Evolutionary conservation across 1,140 invertebrate genomes (phyloP), one percentile per base, ranked within the genome.

Genomic region (Zaprionus ghesquierei): DNA sequence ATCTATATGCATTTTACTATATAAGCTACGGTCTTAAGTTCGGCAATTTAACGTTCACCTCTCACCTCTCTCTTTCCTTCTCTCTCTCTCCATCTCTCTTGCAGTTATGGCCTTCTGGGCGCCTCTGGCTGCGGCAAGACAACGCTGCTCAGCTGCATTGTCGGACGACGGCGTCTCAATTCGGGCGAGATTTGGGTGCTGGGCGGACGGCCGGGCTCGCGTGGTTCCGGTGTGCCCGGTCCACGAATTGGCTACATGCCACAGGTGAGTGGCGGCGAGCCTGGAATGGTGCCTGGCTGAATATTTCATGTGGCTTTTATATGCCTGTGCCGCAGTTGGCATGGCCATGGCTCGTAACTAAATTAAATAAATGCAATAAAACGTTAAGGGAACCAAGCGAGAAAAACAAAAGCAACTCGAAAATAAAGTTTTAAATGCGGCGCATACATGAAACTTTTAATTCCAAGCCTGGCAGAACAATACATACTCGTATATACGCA

Each of bases 81-180:
- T 55, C 2, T 35, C 13, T 51, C 15, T 23, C 29, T 35, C 38
- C 5, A 2, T 61, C 53, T 51, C 69, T 59, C 22, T 80, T 93
- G 29, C 93, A 97, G 97, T 91, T 98, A 98, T 90, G 97, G 97
- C 71, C 93, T 98, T 5, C 93, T 98, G 27, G 97, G 96, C 20
- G 97, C 96, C 46, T 97, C 96, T 64, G 97, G 97, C 15, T 97
- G 96, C 90, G 95, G 96, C 3, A 97, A 97, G 93, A 97, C 96
- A 0, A 98, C 97, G 0, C 92, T 98, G 3, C 93, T 98, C 0
- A 96, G 96, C 6, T 98, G 97, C 89, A 96, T 98, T 61, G 97
- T 98, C 0, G 97, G 97, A 12, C 93, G 96, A 69, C 93, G 96
- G 60, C 93, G 95, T 76, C 93, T 98, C 41, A 96, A 97, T 90